These are phyloP conservation scores for Bergia sp. DNA, from an alignment of 92 coral and sea anemone species.

Conservation along the genomic window DNA sequence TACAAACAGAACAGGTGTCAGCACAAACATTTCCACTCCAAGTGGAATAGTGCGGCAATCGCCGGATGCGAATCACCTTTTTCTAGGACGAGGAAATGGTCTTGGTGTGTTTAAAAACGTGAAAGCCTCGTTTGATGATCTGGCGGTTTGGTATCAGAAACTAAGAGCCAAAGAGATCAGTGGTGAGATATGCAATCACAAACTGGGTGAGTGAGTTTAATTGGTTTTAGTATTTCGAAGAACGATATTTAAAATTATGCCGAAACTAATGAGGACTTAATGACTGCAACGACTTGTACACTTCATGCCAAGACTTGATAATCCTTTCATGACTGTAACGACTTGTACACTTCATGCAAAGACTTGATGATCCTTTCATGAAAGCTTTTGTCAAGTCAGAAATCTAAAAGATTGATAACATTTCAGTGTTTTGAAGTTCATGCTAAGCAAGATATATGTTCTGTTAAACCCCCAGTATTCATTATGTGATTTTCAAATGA, in stretches of 20 bases:
- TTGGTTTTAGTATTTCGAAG: background rate
- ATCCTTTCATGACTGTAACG: no score
- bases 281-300: no score
- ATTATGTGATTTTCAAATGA: no score
- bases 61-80: slow-evolving; percentile 33
- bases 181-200: slow-evolving; percentile 56
- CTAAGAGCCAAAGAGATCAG: slow-evolving; percentile 42
- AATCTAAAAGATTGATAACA: no score
- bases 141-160: slow-evolving; percentile 72
- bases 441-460: no score
- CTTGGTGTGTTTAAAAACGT: slow-evolving; percentile 47
- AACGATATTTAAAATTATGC: background rate
- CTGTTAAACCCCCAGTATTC: no score
- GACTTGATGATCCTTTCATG: no score
- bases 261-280: no score
- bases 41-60: background rate
- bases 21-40: background rate
- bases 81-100: slow-evolving; percentile 57
- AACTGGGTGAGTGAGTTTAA: slow-evolving; percentile 65
- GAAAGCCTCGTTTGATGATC: slow-evolving; percentile 70
- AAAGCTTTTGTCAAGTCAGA: no score
- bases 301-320: no score
- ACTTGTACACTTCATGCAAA: no score
- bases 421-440: no score
- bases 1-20: slow-evolving; percentile 5